A percentile compares a stretch with the other conserved stretches of the same genome.
These are phyloP conservation scores for Neodon shergylaensis DNA, from an alignment of 2,113 vertebrate genomes.

Conservation along the genomic window DNA sequence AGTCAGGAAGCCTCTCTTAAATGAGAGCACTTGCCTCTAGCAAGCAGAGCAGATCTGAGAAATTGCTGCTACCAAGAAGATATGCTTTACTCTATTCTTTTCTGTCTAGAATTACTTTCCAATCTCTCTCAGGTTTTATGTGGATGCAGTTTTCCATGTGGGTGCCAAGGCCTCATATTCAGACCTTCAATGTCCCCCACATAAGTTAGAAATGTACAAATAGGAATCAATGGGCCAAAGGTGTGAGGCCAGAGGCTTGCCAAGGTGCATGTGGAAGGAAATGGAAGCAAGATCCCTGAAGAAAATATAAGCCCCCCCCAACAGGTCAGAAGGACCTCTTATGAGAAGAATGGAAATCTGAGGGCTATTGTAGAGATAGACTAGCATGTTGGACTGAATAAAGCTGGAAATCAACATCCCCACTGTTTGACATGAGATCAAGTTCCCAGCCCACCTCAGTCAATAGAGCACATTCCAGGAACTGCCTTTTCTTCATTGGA, in stretches of 20 bases:
- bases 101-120: no score
- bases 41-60: no score
- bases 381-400: neutral
- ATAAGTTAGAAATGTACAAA: neutral
- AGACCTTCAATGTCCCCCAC: neutral
- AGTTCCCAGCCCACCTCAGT: neutral
- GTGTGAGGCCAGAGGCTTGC: neutral
- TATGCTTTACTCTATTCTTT: no score
- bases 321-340: neutral
- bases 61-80: no score
- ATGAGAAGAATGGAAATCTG: neutral
- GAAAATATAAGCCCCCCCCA: no score
- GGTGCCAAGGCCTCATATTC: neutral
- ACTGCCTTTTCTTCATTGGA: neutral
- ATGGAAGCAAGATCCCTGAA: no score
- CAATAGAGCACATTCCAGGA: neutral
- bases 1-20: no score
- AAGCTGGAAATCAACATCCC: no score
- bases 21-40: no score
- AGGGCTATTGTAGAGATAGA: neutral
- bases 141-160: no score
- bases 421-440: neutral
- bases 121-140: no score
- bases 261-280: no score
- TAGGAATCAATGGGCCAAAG: neutral